Percentiles rank a stretch among this genome's conserved stretches.
These are phyloP conservation scores for Geodia barretti DNA, from an alignment of 37 sponge, comb jelly and placozoan species.

Conservation along the genomic window DNA sequence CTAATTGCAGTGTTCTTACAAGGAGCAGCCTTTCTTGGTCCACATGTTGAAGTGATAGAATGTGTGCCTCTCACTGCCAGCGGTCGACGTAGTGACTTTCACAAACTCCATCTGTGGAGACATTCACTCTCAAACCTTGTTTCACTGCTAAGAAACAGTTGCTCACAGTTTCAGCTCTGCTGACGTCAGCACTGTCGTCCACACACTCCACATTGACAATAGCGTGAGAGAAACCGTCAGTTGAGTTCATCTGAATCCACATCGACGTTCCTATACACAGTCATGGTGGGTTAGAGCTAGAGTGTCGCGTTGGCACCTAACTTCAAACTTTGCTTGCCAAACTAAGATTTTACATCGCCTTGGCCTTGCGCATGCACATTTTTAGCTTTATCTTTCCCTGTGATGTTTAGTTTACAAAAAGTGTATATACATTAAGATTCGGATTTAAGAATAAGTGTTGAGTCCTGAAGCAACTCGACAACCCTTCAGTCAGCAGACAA, in stretches of 20 bases:
- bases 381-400: not conserved
- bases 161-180: not conserved
- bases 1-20: too few species aligned
- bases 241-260: conserved; percentile 7
- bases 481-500: too few species aligned
- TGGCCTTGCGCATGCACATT: not conserved
- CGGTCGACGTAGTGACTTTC: not conserved
- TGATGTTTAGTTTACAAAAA: too few species aligned
- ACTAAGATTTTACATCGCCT: too few species aligned
- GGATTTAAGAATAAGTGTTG: too few species aligned
- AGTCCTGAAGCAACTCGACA: too few species aligned
- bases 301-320: too few species aligned
- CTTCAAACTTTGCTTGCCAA: too few species aligned
- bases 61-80: not conserved
- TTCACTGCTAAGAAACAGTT: not conserved
- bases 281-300: not conserved
- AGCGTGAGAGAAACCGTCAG: not conserved
- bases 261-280: not conserved
- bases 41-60: not conserved
- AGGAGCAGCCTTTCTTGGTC: too few species aligned
- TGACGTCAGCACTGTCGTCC: not conserved
- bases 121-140: not conserved
- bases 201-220: conserved; percentile 11
- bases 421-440: too few species aligned
- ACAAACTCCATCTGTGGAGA: conserved; percentile 8